Base-by-base conservation (phyloP, 2,113 vertebrate species). In the Panurus biarmicus region DNA sequence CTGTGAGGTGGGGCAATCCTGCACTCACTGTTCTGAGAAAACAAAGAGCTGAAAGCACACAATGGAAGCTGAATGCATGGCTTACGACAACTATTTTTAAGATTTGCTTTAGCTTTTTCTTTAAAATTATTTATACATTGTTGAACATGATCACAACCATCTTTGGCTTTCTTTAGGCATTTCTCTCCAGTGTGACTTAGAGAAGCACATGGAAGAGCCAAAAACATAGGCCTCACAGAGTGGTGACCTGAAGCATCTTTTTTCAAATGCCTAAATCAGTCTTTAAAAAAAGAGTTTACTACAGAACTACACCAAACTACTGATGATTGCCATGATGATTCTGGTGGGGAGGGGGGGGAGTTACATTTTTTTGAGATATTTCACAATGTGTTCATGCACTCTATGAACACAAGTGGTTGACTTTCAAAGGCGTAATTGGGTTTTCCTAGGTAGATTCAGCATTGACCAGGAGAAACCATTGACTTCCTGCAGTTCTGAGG, bases 331-430 rank as follows among this genome's bases (percentile, higher is more conserved):
- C 40, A 33, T 47, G 47, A 51, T 67, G 28, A 53, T 44, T 23
- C 23, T 33, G 5, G 16, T 3, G 29, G 4, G 6, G 4, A 3
- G 3, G 12, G 12, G 16, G 9, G 8, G 3, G 11, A n/a, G 3
- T 7, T 17, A 40, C 3, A 1, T 47, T 58, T 45, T n/a, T 65
- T 33, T 81, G 11, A 36, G 14, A 8, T 81, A 29, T 33, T 61
- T 45, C 25, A 51, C 36, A 35, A 19, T 18, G 36, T 29, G 9
- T 42, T 42, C 5, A 25, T 9, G 6, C 12, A 14, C 3, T 50
- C 38, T 65, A 3, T 7, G 35, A 71, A 75, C 21, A 50, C 2
- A 57, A 10, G 7, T 36, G 9, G 35, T 76, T 16, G 72, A 66
- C 33, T 76, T 76, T 23, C 61, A 51, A 66, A 76, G 25, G n/a